Evolutionary conservation across 2,888 invertebrate genomes (phyloP).

Genomic region (Eupithecia abbreviata): DNA sequence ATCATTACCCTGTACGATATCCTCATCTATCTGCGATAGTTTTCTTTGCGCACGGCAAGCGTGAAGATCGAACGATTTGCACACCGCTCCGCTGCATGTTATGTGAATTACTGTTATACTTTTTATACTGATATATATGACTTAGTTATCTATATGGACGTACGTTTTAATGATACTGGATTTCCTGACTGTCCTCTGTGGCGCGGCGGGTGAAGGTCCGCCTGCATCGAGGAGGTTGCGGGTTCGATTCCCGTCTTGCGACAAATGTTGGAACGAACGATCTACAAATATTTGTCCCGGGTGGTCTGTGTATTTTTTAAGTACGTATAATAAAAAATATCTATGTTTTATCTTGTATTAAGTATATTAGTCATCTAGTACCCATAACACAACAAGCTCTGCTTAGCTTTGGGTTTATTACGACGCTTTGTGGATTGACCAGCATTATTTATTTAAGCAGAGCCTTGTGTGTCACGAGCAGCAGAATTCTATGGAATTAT

Average conservation of each 20-base stretch:
- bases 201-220: too few relatives aligned
- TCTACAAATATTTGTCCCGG: too few relatives aligned
- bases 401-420: too few relatives aligned
- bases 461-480: not conserved
- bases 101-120: slow-evolving; percentile 19
- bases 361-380: too few relatives aligned
- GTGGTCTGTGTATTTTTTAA: too few relatives aligned
- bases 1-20: slow-evolving; percentile 2
- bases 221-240: too few relatives aligned
- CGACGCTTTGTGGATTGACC: too few relatives aligned
- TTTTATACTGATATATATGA: not conserved
- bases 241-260: too few relatives aligned
- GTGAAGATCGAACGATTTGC: slow-evolving; percentile 55
- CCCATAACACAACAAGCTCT: too few relatives aligned
- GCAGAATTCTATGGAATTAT: not conserved
- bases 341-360: too few relatives aligned
- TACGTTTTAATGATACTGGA: not conserved
- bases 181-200: not conserved
- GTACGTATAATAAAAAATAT: too few relatives aligned
- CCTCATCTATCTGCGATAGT: slow-evolving; percentile 16
- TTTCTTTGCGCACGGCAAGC: slow-evolving; percentile 41
- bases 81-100: slow-evolving; percentile 26
- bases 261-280: too few relatives aligned
- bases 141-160: not conserved
- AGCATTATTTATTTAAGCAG: not conserved